Percentiles rank a stretch among this genome's conserved stretches.
These are phyloP conservation scores for Dinocampus coccinellae DNA, from an alignment of 2,888 invertebrate genomes.

Conservation along the genomic window DNA sequence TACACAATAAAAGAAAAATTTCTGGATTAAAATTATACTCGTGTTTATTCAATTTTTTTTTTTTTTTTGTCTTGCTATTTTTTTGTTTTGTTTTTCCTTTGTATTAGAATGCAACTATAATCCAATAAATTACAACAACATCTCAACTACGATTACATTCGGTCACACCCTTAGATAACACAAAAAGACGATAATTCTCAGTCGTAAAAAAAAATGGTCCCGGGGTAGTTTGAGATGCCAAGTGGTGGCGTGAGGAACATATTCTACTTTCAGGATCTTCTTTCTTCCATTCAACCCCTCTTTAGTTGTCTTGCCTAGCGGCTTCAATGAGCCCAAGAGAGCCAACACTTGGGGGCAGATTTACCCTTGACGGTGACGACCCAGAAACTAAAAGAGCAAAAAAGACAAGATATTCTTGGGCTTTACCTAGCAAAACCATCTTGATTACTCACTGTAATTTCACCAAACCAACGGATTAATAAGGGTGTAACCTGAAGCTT, in stretches of 20 bases:
- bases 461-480: conserved; percentile 6
- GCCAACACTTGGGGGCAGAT: conserved; percentile 1
- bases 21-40: too few species aligned
- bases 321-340: conserved; percentile 2
- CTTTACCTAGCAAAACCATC: conserved; percentile 8
- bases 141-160: background rate
- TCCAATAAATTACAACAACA: background rate
- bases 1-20: too few species aligned
- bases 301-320: background rate
- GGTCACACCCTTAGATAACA: conserved; percentile 1
- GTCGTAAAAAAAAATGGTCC: conserved; percentile 5
- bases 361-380: conserved; percentile 5
- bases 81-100: too few species aligned
- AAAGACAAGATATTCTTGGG: background rate
- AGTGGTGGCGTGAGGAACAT: background rate
- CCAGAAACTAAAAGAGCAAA: background rate
- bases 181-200: conserved; percentile 8
- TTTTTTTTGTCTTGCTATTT: too few species aligned
- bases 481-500: conserved; percentile 16
- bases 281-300: background rate
- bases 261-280: background rate
- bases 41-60: too few species aligned
- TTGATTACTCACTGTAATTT: conserved; percentile 11
- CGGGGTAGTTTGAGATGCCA: background rate
- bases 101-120: background rate